Base-by-base conservation (phyloP, 2,888 invertebrate genomes). In the Lasius fuliginosus region DNA sequence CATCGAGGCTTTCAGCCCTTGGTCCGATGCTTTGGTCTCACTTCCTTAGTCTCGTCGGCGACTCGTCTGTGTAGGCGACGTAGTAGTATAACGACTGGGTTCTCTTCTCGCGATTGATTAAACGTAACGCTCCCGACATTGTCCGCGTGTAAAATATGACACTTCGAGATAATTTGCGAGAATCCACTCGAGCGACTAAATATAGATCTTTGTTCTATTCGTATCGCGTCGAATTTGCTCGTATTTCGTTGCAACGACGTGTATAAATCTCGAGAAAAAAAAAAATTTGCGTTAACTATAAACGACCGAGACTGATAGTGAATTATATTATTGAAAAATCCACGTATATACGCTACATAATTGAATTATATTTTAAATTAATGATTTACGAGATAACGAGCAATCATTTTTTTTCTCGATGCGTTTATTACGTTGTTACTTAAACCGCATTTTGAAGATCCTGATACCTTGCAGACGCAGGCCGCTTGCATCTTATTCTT, bases 1-100 rank as follows among this genome's bases (percentile, higher is more conserved):
- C 88, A 86, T 84, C 88, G 86, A 90, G 90, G 91, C 92, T 93
- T 92, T 93, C 92, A 90, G 87, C 91, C 91, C 88, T 89, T 86
- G 86, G 85, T 74, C 88, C 86, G 82, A 84, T 90, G 88, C 89
- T 90, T 90, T 89, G 86, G 87, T 85, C 84, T 86, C 85, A 86
- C 90, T 89, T 88, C 88, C 89, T 86, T 88, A 85, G 89, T 86
- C 86, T 88, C 86, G 73, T 68, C 84, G 60, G 62, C 77, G 83
- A 83, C 88, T 87, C 87, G 88, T 84, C 86, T 90, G 79, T 89
- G 87, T 86, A 83, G 83, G 82, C 89, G 87, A 89, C 73, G 79
- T 69, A 33, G 30, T 69, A n/a, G 49, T n/a, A 36, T 79, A 68
- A 79, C 79, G 60, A 79, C 27, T 42, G 60, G 60, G 33, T 62